Percentiles rank a stretch among this genome's conserved stretches.
phyloP scores from a whole-genome alignment of 2,113 vertebrate genomes.

The Athene noctua region DNA sequence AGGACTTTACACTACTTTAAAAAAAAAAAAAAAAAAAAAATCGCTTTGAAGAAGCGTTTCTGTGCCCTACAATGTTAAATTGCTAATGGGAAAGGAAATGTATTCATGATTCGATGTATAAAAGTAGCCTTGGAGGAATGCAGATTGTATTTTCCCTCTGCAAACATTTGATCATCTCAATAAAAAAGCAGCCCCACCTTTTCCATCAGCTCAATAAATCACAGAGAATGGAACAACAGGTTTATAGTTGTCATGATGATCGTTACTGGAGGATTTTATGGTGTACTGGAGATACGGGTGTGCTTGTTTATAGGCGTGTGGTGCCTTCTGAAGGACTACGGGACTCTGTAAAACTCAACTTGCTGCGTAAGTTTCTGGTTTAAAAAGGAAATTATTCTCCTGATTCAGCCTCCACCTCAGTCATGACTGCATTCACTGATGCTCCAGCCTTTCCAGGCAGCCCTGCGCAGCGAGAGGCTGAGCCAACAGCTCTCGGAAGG shows the following conservation, averaged over 20 bases:
- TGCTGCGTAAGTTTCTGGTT: not conserved
- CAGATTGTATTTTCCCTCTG: constrained; percentile 44
- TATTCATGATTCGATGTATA: not conserved
- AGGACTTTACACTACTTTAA: not conserved
- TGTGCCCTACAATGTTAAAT: not conserved
- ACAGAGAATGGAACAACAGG: constrained; percentile 20
- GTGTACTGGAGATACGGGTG: not conserved
- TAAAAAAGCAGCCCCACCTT: constrained; percentile 39
- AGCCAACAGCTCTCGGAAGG: fast-evolving
- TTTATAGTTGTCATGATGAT: constrained; percentile 37
- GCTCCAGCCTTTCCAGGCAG: not conserved
- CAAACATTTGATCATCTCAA: constrained; percentile 48
- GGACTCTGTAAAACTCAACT: not conserved
- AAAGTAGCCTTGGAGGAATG: constrained; percentile 22
- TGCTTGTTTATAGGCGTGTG: not conserved
- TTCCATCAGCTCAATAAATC: constrained; percentile 45
- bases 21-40: not conserved
- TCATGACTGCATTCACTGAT: fast-evolving
- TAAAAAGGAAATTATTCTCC: not conserved
- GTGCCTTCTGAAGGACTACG: not conserved
- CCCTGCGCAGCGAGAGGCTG: not conserved
- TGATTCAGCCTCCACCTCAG: not conserved
- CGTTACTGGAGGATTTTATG: constrained; percentile 17
- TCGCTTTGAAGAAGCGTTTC: constrained; percentile 2
- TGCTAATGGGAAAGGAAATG: constrained; percentile 36